Evolutionary conservation across 1,140 invertebrate genomes (phyloP).

Genomic region (Probaryconus sp.): DNA sequence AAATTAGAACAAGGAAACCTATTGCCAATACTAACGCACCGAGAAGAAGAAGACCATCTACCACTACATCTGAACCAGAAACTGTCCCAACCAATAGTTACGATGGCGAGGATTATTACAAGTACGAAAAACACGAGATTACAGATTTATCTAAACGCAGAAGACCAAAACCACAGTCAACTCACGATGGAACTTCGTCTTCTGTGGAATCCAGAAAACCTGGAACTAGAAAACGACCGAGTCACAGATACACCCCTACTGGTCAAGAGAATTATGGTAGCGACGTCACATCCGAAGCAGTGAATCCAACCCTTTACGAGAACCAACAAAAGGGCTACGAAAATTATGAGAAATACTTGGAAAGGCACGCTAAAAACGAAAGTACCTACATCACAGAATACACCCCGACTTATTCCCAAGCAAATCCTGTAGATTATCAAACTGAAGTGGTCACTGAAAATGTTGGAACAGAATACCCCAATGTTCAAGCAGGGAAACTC

Average conservation of each 20-base stretch:
- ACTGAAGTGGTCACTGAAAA: constrained; percentile 35
- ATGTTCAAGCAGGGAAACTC: constrained; percentile 32
- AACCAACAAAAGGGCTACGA: constrained; percentile 30
- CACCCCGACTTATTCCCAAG: constrained; percentile 34
- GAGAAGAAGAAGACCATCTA: constrained; percentile 49
- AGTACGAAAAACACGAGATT: constrained; percentile 47
- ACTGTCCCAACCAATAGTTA: constrained; percentile 21
- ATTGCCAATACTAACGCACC: constrained; percentile 7
- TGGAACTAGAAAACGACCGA: constrained; percentile 30
- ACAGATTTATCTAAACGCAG: constrained; percentile 38
- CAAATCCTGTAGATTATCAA: constrained; percentile 34
- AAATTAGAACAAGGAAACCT: constrained; percentile 46
- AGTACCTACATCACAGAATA: constrained; percentile 32
- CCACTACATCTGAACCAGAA: constrained; percentile 46
- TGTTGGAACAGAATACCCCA: constrained; percentile 36
- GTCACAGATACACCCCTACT: constrained; percentile 17
- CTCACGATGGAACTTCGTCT: constrained; percentile 19
- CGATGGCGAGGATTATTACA: constrained; percentile 33
- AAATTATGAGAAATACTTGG: constrained; percentile 28
- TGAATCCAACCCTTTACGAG: constrained; percentile 3
- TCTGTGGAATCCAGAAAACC: constrained; percentile 27
- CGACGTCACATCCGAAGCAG: constrained; percentile 14
- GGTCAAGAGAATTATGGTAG: constrained; percentile 26
- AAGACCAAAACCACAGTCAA: constrained; percentile 29
- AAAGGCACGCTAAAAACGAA: constrained; percentile 33